Conservation (phyloP, 2,113 vertebrate species). For the Neolamprologus fasciatus region DNA sequence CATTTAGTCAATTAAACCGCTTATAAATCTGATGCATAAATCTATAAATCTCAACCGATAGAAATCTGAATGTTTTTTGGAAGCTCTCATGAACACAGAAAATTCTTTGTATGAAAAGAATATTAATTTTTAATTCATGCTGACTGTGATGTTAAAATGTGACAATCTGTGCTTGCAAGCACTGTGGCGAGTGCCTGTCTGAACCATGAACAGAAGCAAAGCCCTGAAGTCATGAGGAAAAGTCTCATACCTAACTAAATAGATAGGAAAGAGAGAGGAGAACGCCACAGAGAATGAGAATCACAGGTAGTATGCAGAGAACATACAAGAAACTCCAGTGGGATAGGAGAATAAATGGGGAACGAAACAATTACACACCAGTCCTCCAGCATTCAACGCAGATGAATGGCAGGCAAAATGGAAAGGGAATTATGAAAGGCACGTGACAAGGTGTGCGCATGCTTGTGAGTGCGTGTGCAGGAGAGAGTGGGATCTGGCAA, state of each 20-base stretch:
- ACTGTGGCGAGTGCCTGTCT: neutral
- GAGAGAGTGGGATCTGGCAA: constrained; percentile 25
- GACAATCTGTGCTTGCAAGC: neutral
- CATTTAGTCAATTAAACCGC: neutral
- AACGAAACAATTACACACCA: neutral
- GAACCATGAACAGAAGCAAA: neutral
- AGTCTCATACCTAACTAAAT: neutral
- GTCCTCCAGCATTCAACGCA: neutral
- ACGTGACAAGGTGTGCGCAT: neutral
- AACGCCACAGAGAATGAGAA: neutral
- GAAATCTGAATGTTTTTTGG: neutral
- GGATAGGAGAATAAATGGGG: neutral
- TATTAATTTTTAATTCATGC: neutral
- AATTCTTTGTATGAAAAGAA: neutral
- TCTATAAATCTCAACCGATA: neutral
- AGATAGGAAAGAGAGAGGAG: neutral
- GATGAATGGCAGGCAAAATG: neutral
- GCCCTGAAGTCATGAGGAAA: neutral
- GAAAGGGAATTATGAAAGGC: neutral
- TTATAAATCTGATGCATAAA: neutral
- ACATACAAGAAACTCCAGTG: neutral
- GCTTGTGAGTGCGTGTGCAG: neutral
- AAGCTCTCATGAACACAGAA: neutral
- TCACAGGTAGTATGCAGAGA: neutral
- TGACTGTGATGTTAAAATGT: neutral